phyloP scores from a whole-genome alignment of 2,888 invertebrate species.

The Tigriopus californicus region DNA sequence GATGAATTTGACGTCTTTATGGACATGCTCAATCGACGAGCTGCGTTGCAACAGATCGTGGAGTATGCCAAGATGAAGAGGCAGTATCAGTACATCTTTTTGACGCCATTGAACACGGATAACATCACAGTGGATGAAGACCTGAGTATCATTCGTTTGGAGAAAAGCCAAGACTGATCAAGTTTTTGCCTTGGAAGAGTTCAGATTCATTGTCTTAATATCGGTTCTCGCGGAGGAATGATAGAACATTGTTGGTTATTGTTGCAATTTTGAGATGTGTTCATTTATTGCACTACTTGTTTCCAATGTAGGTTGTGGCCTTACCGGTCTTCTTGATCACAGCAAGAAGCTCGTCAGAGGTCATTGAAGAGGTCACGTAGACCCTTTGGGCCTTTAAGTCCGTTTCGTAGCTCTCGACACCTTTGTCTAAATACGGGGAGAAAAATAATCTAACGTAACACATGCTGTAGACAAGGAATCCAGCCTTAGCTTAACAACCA shows the following conservation, averaged over 20 bases:
- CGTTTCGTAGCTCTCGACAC: neutral
- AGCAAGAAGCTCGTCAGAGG: neutral
- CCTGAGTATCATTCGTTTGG: slow-evolving; percentile 22
- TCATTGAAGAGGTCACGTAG: neutral
- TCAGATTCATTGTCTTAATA: no score
- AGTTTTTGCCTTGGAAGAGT: no score
- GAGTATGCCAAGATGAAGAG: slow-evolving; percentile 47
- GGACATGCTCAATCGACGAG: slow-evolving; percentile 58
- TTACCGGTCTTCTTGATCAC: neutral
- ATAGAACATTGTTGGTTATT: no score
- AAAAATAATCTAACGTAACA: neutral
- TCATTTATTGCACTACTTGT: no score
- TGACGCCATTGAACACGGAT: slow-evolving; percentile 51
- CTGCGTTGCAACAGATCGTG: slow-evolving; percentile 56
- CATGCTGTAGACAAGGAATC: no score
- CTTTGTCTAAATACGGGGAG: neutral
- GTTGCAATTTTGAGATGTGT: no score
- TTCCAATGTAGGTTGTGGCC: neutral
- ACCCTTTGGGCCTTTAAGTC: neutral
- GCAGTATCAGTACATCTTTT: slow-evolving; percentile 61
- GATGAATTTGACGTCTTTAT: slow-evolving; percentile 96
- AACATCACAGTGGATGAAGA: slow-evolving; percentile 27
- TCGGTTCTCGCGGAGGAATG: no score
- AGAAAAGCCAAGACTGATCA: neutral
- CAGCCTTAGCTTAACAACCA: slow-evolving; percentile 19